phyloP scores from a whole-genome alignment of 1,140 invertebrate species.

The Drosophila biarmipes region DNA sequence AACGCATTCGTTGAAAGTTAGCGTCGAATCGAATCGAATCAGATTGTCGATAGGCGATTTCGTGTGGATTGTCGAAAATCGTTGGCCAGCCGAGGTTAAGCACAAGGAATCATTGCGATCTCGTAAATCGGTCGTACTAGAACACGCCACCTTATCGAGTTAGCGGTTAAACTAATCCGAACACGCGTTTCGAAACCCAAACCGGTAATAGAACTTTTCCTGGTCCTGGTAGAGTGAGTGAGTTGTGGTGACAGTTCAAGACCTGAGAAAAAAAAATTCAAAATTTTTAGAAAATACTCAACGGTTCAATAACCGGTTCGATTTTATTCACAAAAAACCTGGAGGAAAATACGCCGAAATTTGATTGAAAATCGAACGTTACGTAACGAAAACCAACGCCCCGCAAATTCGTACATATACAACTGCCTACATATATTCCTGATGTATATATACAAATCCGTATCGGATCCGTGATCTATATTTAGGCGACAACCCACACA shows the following conservation, averaged over 20 bases:
- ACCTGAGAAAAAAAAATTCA: not conserved
- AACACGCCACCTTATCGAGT: constrained; percentile 34
- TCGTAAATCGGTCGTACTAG: constrained; percentile 83
- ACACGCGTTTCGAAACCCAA: constrained; percentile 15
- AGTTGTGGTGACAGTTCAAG: constrained; percentile 7
- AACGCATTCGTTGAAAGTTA: constrained; percentile 74
- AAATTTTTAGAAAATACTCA: not conserved
- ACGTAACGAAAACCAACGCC: constrained; percentile 77
- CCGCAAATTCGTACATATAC: constrained; percentile 38
- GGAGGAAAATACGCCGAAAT: constrained; percentile 25
- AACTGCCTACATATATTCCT: constrained; percentile 16
- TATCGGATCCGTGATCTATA: constrained; percentile 73
- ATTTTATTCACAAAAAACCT: constrained; percentile 10
- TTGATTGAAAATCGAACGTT: constrained; percentile 56
- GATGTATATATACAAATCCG: constrained; percentile 22
- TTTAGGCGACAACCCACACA: constrained; percentile 81
- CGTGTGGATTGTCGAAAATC: constrained; percentile 57
- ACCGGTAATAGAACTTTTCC: constrained; percentile 6
- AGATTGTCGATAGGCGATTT: constrained; percentile 35
- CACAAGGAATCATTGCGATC: constrained; percentile 79
- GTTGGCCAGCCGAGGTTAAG: constrained; percentile 44
- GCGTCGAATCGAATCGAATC: constrained; percentile 54
- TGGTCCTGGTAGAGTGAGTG: constrained; percentile 33
- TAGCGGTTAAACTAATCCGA: constrained; percentile 17
- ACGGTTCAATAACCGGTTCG: constrained; percentile 15